Conservation (phyloP, 2,888 invertebrate genomes). For the Lycocerus yunnanus region DNA sequence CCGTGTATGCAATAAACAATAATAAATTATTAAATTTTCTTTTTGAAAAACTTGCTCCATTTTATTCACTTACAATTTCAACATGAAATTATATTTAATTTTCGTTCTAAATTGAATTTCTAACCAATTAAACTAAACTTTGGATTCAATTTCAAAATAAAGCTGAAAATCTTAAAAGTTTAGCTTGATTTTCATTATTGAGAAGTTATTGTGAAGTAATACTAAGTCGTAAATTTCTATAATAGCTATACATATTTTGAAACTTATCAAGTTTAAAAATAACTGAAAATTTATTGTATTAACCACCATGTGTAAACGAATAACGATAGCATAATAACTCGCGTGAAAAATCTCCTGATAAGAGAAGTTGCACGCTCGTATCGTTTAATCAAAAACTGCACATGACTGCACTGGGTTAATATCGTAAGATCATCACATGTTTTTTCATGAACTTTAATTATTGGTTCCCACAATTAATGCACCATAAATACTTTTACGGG, state of each 20-base stretch:
- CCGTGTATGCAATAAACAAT: neutral
- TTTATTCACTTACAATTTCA: too few species aligned
- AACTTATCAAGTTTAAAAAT: neutral
- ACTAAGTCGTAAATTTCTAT: neutral
- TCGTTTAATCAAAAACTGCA: slow-evolving; percentile 52
- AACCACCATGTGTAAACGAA: slow-evolving; percentile 1
- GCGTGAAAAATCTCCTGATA: slow-evolving; percentile 32
- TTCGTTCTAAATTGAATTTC: neutral
- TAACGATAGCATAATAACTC: slow-evolving; percentile 11
- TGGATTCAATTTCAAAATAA: neutral
- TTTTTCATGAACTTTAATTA: slow-evolving; percentile 14
- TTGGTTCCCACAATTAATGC: slow-evolving; percentile 15
- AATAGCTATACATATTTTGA: neutral
- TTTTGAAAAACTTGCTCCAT: too few species aligned
- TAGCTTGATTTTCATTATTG: too few species aligned
- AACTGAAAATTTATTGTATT: neutral
- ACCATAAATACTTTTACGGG: neutral
- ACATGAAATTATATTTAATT: neutral
- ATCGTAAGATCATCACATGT: slow-evolving; percentile 32
- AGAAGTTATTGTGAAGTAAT: too few species aligned
- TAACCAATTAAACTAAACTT: neutral
- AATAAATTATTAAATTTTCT: too few species aligned
- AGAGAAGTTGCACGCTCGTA: slow-evolving; percentile 41
- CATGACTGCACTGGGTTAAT: slow-evolving; percentile 47
- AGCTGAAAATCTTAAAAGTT: neutral